These are phyloP conservation scores for Loxodonta africana DNA, from an alignment of 2,113 vertebrate species.

Conservation along the genomic window DNA sequence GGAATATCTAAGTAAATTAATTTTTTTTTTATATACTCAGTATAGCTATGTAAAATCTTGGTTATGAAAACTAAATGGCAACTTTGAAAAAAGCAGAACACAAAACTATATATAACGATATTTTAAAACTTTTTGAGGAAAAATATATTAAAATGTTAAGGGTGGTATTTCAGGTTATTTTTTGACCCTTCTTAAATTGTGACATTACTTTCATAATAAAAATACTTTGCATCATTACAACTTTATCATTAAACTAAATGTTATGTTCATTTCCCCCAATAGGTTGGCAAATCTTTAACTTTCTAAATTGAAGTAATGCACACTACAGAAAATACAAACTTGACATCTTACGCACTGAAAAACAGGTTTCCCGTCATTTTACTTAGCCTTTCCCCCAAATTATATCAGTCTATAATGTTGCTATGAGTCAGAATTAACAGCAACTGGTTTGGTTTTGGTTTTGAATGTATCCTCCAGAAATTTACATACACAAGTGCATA, in stretches of 20 bases:
- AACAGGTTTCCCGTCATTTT: not conserved
- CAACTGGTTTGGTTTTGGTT: too few relatives aligned
- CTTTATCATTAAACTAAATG: not conserved
- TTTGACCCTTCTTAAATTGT: not conserved
- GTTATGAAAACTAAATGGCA: not conserved
- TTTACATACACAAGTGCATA: not conserved
- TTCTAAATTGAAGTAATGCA: not conserved
- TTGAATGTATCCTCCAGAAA: slow-evolving; percentile 17
- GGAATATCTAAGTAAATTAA: not conserved
- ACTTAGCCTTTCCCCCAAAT: not conserved
- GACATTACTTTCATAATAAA: slow-evolving; percentile 22
- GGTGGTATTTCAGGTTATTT: not conserved
- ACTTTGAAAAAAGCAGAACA: slow-evolving; percentile 25
- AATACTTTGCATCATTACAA: not conserved
- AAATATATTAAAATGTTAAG: slow-evolving; percentile 15
- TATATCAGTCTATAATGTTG: not conserved
- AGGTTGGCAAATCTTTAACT: slow-evolving; percentile 15
- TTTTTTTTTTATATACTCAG: not conserved
- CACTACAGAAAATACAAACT: not conserved
- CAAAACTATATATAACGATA: slow-evolving; percentile 38
- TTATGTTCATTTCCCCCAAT: not conserved
- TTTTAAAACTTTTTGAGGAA: not conserved
- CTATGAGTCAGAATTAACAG: too few relatives aligned
- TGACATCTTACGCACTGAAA: slow-evolving; percentile 6
- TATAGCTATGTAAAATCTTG: slow-evolving; percentile 21